Evolutionary conservation across 2,797 vertebrate species (phyloP).

Genomic region (Poliocrania exsul): DNA sequence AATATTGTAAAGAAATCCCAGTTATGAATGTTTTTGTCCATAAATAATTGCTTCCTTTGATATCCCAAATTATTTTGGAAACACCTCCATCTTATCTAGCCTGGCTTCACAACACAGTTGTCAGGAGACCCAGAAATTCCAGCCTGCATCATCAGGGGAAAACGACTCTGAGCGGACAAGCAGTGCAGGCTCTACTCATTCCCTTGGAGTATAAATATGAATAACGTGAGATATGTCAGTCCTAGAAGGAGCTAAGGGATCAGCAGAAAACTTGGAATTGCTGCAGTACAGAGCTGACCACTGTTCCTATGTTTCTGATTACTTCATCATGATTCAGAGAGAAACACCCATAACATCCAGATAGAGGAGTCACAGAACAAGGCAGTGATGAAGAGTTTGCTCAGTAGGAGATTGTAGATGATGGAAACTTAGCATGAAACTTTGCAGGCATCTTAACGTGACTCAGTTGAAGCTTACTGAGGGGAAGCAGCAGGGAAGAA

Average conservation of each 20-base stretch:
- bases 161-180: background rate
- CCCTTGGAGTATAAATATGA: background rate
- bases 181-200: background rate
- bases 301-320: background rate
- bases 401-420: background rate
- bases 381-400: background rate
- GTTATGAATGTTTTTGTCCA: background rate
- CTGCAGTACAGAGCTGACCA: background rate
- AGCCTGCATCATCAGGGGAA: background rate
- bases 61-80: background rate
- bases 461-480: background rate
- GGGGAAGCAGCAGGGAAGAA: background rate
- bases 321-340: background rate
- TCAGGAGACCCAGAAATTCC: background rate
- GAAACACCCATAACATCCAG: background rate
- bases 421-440: background rate
- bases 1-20: background rate
- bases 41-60: background rate
- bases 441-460: background rate
- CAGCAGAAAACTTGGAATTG: background rate
- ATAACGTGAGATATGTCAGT: background rate
- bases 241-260: background rate
- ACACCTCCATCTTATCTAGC: background rate
- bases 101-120: background rate
- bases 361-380: background rate